These are phyloP conservation scores for Odocoileus hemionus DNA, from an alignment of 2,113 vertebrate genomes.

Conservation along the genomic window DNA sequence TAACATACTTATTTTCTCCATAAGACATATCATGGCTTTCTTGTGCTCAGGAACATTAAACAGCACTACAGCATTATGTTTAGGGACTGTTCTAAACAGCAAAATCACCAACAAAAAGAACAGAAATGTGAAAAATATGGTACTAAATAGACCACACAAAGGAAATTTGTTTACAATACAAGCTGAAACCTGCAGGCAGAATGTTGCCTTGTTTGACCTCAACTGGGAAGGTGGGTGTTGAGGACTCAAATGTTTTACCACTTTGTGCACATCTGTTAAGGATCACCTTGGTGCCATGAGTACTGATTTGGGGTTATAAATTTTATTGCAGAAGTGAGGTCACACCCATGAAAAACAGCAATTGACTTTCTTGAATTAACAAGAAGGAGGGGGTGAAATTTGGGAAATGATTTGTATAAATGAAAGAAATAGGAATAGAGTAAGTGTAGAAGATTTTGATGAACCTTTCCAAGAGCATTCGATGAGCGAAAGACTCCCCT, in stretches of 20 bases:
- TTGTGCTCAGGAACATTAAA: neutral
- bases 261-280: neutral
- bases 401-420: neutral
- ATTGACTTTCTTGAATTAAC: neutral
- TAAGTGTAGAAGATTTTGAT: neutral
- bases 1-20: neutral
- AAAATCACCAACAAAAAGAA: neutral
- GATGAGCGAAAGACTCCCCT: neutral
- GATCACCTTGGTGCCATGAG: neutral
- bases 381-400: neutral
- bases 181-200: neutral
- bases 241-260: neutral
- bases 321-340: neutral
- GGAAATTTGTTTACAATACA: neutral
- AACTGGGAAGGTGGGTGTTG: neutral
- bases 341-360: neutral
- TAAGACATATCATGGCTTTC: neutral
- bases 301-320: neutral
- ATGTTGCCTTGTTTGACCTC: neutral
- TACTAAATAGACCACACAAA: neutral
- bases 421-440: neutral
- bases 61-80: neutral
- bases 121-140: neutral
- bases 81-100: neutral
- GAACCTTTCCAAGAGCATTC: neutral